Conservation (phyloP, 1,140 invertebrate genomes). For the Drosophila orosa region DNA sequence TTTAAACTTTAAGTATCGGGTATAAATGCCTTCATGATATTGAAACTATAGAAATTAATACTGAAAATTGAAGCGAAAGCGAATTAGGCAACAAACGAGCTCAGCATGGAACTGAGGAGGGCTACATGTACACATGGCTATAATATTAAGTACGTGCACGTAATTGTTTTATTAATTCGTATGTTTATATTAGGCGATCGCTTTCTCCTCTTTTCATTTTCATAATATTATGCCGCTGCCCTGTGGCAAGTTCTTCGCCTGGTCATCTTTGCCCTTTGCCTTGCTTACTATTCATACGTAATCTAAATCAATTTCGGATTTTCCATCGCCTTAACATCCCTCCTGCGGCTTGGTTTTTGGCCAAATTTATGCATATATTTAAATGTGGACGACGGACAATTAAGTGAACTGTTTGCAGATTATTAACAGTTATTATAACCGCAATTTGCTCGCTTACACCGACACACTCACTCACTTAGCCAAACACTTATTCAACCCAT, state of each 20-base stretch:
- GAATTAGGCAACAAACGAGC: slow-evolving; percentile 18
- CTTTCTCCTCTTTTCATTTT: slow-evolving; percentile 6
- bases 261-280: background rate
- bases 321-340: background rate
- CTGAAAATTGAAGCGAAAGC: slow-evolving; percentile 34
- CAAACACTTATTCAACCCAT: slow-evolving; percentile 62
- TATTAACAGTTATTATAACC: slow-evolving; percentile 73
- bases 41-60: slow-evolving; percentile 3
- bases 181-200: background rate
- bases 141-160: slow-evolving; percentile 37
- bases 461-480: slow-evolving; percentile 43
- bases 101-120: slow-evolving; percentile 1
- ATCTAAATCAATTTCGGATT: slow-evolving; percentile 2
- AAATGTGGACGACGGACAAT: slow-evolving; percentile 49
- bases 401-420: slow-evolving; percentile 57
- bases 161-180: slow-evolving; percentile 13
- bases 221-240: background rate
- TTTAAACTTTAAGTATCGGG: background rate
- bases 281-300: background rate
- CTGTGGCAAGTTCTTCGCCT: background rate
- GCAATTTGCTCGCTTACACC: slow-evolving; percentile 62
- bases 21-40: background rate
- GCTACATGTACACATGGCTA: background rate
- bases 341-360: slow-evolving; percentile 15
- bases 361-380: slow-evolving; percentile 35